Conservation (phyloP, 1,140 invertebrate genomes). For the Aculops lycopersici region DNA sequence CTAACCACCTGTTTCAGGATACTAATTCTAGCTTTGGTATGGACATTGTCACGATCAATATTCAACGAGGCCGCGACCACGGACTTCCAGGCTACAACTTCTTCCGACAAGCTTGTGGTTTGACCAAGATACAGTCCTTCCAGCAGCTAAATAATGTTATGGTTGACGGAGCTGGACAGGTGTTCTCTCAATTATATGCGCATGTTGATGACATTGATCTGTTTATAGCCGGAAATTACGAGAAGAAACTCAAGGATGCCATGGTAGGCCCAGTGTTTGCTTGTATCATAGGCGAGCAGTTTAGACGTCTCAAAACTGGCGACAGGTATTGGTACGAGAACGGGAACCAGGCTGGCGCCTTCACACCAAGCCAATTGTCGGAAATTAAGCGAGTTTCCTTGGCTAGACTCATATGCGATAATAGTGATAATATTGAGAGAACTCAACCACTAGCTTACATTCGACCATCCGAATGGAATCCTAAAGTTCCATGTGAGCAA, state of each 20-base stretch:
- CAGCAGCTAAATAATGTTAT: conserved; percentile 36
- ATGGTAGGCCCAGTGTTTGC: conserved; percentile 76
- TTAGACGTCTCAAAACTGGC: conserved; percentile 36
- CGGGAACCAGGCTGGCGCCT: conserved; percentile 15
- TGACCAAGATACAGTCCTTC: conserved; percentile 33
- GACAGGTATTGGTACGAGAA: conserved; percentile 20
- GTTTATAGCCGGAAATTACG: conserved; percentile 25
- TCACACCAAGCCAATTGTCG: conserved; percentile 37
- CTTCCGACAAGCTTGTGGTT: conserved; percentile 44
- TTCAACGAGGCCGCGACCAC: conserved; percentile 44
- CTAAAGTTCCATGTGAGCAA: conserved; percentile 9
- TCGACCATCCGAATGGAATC: conserved; percentile 6
- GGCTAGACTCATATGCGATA: conserved; percentile 63
- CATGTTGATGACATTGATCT: conserved; percentile 28
- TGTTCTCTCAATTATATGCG: conserved; percentile 6
- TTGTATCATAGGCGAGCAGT: conserved; percentile 77
- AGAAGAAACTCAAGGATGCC: conserved; percentile 27
- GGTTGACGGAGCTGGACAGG: conserved; percentile 8
- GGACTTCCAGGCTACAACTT: conserved; percentile 45
- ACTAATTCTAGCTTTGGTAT: conserved; percentile 17
- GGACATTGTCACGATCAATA: conserved; percentile 23
- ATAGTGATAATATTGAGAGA: conserved; percentile 38
- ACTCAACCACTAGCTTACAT: neutral
- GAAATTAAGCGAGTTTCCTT: conserved; percentile 69
- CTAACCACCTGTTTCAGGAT: conserved; percentile 55